Evolutionary conservation across 2,797 vertebrate species (phyloP), one percentile per base, ranked within the genome.

Genomic region (Sparidentex hasta): DNA sequence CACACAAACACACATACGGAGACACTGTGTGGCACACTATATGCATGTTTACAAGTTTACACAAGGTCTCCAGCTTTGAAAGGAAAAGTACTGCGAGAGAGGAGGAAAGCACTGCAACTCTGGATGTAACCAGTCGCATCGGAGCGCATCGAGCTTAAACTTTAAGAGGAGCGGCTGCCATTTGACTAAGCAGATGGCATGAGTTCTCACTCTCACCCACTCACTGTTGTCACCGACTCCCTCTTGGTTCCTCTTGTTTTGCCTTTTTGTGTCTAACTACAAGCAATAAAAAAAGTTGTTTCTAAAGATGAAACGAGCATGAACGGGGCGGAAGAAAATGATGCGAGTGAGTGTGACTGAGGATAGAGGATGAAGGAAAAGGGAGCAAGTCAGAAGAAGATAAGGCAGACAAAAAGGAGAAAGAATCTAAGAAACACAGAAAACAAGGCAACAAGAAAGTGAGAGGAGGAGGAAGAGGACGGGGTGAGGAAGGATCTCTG

Each of bases 161-260:
- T 12, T 83, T 43, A 44, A 76, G 48, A 74, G 55, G 52, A 83
- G 76, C 23, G 0, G 59, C 54, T 88, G 59, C 74, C 47, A 18
- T 47, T 80, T 2, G 20, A 54, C 43, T 43, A 71, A 84, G 61
- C 91, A 93, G 91, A 92, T 88, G 91, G 87, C 67, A 43, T 55
- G 76, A 17, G 1, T 73, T 92, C 86, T 85, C 90, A 78, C 82
- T 78, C 86, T 88, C 85, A 80, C 84, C 79, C 85, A 89, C 88
- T 85, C 83, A 54, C 71, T 51, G 23, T 78, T 69, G 81, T 76
- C 83, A 72, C 73, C 44, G 46, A 59, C 67, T 78, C 55, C 59
- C 48, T 72, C 44, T 74, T 29, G 11, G 65, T 78, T 75, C 50
- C 44, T 83, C 68, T 85, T 88, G 61, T 76, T 88, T 80, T 79